Evolutionary conservation across 2,888 invertebrate genomes (phyloP), one percentile per base, ranked within the genome.

Genomic region (Cenopis cana): DNA sequence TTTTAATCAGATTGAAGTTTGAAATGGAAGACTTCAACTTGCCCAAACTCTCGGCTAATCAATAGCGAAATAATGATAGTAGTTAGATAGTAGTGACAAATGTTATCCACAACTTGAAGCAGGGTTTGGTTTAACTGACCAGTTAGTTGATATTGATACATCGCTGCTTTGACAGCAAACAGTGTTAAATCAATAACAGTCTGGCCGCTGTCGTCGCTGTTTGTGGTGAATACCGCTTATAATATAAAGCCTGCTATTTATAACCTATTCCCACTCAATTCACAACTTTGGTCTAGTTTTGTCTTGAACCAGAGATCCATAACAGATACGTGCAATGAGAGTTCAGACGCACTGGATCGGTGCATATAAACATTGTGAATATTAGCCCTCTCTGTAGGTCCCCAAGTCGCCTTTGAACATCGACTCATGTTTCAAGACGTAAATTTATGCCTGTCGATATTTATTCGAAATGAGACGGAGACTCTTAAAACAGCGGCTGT

Each of bases 121-220:
- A 59, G 36, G 60, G 59, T 54, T 66, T 49, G 61, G 36, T 75
- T 33, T n/a, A 46, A 46, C 12, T 46, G n/a, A 46, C 74, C 73
- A 76, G 74, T 78, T n/a, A n/a, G n/a, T n/a, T n/a, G n/a, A n/a
- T n/a, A n/a, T n/a, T 74, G 74, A 77, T 78, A 76, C 70, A 77
- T 76, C 77, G 75, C 61, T 72, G 71, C 56, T 71, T 64, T 71
- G 68, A 69, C 73, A 72, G 75, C 75, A 75, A 77, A 74, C 76
- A 70, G 71, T 73, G 73, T 75, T n/a, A 78, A 79, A 80, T 81
- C 80, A 80, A 81, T 80, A 80, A 74, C 73, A 75, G 66, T 71
- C 74, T 69, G 73, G 24, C 36, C 36, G 41, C 60, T 61, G 54
- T 70, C 70, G 41, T 66, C 65, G 59, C 41, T 66, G 67, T 55